Base-by-base conservation (phyloP, 2,797 vertebrate species). In the Mormyrops attenuatus region DNA sequence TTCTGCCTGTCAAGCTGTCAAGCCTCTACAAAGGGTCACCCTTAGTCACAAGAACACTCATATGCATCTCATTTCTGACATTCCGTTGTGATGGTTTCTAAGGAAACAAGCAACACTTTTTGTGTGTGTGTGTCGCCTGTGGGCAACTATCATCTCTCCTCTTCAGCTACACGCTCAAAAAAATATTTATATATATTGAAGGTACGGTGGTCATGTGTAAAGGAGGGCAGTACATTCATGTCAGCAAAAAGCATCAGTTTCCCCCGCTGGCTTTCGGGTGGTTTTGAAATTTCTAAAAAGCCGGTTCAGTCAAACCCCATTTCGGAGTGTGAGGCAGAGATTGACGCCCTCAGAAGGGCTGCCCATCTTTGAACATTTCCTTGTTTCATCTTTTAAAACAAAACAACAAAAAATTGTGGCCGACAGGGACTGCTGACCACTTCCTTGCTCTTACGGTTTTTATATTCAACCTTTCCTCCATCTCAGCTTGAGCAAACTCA, bases 101-200 rank as follows among this genome's bases (percentile, higher is more conserved):
- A 89, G 88, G 91, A 87, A 91, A 91, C 90, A 73, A 88, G 60
- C 44, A 77, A 90, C 88, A 85, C 87, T 85, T 77, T 89, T 88
- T 60, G 20, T 30, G 63, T 66, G 63, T 30, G 63, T 88, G 55
- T 66, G 55, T 44, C 22, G 87, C 55, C 38, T n/a, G 57, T 57
- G 55, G 87, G 26, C 50, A 87, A 41, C 50, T 87, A 55, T 57
- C 52, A 87, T 22, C 30, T 57, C 11, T 41, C 44, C 85, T 82
- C 30, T 8, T 85, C n/a, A 20, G 22, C 53, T 82, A 84, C 22
- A 47, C 8, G 38, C 38, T 50, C 17, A 80, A 80, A 80, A 73
- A 77, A 88, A 88, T 55, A 50, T 26, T 88, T 69, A 57, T 89
- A 88, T 90, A 53, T 85, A 53, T 88, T 69, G 77, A 63, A 66